These are phyloP conservation scores for Vidua chalybeata DNA, from an alignment of 2,113 vertebrate species.

Conservation along the genomic window DNA sequence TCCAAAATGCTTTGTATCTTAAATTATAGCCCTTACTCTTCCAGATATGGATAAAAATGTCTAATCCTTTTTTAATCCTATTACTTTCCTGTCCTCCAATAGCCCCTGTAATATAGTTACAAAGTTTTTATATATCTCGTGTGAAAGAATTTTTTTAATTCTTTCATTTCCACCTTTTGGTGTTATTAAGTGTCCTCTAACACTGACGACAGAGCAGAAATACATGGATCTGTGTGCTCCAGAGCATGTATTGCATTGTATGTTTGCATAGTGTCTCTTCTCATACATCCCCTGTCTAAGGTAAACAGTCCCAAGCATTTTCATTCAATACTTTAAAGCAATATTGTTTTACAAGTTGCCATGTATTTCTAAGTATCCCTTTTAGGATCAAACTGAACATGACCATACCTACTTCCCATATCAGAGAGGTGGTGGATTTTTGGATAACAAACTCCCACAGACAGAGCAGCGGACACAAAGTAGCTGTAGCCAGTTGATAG, in stretches of 20 bases:
- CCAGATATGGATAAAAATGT: slow-evolving; percentile 13
- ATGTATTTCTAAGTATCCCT: neutral
- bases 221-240: neutral
- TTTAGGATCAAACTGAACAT: neutral
- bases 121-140: neutral
- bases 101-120: neutral
- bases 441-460: neutral
- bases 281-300: neutral
- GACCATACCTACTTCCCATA: neutral
- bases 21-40: slow-evolving; percentile 2
- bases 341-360: neutral
- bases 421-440: neutral
- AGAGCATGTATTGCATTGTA: neutral
- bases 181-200: neutral
- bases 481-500: neutral
- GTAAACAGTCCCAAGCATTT: neutral
- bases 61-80: slow-evolving; percentile 35
- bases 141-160: neutral
- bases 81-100: slow-evolving; percentile 10
- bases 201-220: neutral
- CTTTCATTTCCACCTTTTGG: neutral
- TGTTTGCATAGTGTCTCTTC: neutral
- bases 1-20: neutral
- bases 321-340: neutral
- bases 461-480: neutral